Evolutionary conservation across 2,888 invertebrate genomes (phyloP).

Genomic region (Brachynemurus nebulosus): DNA sequence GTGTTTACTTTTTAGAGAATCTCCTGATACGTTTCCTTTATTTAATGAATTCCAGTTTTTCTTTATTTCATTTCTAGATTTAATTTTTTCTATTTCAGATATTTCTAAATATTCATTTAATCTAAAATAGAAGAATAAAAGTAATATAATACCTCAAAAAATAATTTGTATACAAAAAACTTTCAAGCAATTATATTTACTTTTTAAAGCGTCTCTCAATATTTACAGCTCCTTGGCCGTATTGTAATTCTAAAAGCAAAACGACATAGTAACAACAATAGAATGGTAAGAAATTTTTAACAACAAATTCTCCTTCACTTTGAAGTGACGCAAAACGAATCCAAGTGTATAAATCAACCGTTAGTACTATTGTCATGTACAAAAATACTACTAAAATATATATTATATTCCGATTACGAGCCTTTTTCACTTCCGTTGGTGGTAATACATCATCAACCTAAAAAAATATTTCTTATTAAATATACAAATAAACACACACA

Average conservation of each 20-base stretch:
- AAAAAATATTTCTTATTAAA: too few species aligned
- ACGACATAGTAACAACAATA: slow-evolving; percentile 7
- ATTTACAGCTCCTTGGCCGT: neutral
- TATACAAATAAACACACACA: too few species aligned
- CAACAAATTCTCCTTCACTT: neutral
- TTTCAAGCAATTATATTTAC: neutral
- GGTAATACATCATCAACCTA: neutral
- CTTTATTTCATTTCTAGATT: neutral
- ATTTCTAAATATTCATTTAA: slow-evolving; percentile 2
- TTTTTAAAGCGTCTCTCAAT: slow-evolving; percentile 4
- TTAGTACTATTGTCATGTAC: neutral
- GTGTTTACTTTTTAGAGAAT: neutral
- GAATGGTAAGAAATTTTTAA: slow-evolving; percentile 5
- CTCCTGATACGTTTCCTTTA: neutral
- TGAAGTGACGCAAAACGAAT: neutral
- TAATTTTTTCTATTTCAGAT: neutral
- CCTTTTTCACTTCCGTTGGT: neutral
- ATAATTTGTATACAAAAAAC: neutral
- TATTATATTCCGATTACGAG: neutral
- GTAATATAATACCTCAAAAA: neutral
- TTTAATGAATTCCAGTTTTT: neutral
- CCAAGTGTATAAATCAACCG: neutral
- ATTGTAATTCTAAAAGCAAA: slow-evolving; percentile 7
- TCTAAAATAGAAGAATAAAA: neutral
- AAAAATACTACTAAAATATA: neutral